These are phyloP conservation scores for Apeltes quadracus DNA, from an alignment of 2,113 vertebrate species.

Conservation along the genomic window DNA sequence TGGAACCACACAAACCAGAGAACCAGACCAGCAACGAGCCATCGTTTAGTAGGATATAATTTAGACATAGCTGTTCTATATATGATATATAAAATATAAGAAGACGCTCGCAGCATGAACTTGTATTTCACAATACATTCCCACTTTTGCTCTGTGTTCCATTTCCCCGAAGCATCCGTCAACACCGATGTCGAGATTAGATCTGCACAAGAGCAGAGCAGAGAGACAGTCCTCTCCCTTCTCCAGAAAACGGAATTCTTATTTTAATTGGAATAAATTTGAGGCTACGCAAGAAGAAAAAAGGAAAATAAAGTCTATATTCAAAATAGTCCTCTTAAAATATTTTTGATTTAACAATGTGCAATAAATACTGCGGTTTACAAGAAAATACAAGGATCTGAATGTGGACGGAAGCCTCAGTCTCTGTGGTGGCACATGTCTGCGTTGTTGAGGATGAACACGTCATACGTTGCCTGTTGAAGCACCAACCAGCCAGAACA, in stretches of 20 bases:
- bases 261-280: conserved; percentile 7
- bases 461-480: too few relatives aligned
- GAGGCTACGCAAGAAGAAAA: conserved; percentile 42
- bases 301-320: conserved; percentile 72
- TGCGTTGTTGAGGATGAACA: too few relatives aligned
- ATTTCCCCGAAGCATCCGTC: conserved; percentile 40
- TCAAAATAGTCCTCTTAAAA: conserved; percentile 78
- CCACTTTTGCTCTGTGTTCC: conserved; percentile 24
- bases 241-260: conserved; percentile 33
- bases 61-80: conserved; percentile 24
- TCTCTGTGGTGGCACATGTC: too few relatives aligned
- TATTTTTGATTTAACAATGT: conserved; percentile 65
- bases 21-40: conserved; percentile 37
- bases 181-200: conserved; percentile 23
- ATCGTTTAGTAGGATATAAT: conserved; percentile 45
- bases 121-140: conserved; percentile 54
- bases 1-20: conserved; percentile 11
- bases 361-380: conserved; percentile 39
- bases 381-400: too few relatives aligned
- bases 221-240: conserved; percentile 33
- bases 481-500: too few relatives aligned
- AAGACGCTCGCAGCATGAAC: conserved; percentile 47
- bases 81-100: conserved; percentile 67
- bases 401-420: too few relatives aligned
- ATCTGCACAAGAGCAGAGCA: conserved; percentile 48